A percentile compares a stretch with the other conserved stretches of the same genome.
Conservation (phyloP, 92 coral and sea anemone species). For the Actinernus sp. region DNA sequence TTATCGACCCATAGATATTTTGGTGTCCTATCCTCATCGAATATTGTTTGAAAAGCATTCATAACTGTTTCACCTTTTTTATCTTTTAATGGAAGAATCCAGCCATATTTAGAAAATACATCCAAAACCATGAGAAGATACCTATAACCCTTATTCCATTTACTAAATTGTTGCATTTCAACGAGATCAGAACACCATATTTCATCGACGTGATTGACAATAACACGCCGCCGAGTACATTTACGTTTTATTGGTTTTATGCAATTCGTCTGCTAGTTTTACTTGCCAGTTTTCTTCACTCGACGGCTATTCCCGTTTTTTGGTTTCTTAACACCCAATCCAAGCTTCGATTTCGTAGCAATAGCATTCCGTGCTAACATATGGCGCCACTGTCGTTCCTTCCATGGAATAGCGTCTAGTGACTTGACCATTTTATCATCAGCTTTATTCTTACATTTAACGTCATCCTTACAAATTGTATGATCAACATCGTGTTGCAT, state of each 20-base stretch:
- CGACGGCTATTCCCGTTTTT: constrained; percentile 48
- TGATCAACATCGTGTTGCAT: constrained; percentile 55
- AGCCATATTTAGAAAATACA: constrained; percentile 47
- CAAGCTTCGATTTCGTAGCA: constrained; percentile 14
- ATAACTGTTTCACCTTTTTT: constrained; percentile 45
- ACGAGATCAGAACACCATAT: constrained; percentile 43
- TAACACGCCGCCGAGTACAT: constrained; percentile 45
- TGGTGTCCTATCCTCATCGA: constrained; percentile 52
- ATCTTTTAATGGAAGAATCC: constrained; percentile 49
- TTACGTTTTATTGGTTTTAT: constrained; percentile 41
- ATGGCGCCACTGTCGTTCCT: constrained; percentile 45
- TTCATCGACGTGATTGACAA: constrained; percentile 38
- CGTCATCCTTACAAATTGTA: background rate
- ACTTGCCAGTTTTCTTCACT: constrained; percentile 54
- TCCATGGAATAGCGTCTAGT: constrained; percentile 33
- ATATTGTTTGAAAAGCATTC: constrained; percentile 31
- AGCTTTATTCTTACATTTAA: constrained; percentile 16
- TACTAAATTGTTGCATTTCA: constrained; percentile 33
- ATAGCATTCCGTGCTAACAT: constrained; percentile 36
- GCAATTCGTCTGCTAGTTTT: constrained; percentile 49
- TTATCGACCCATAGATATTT: constrained; percentile 45
- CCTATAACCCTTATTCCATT: constrained; percentile 30
- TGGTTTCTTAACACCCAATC: constrained; percentile 8
- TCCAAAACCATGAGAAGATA: constrained; percentile 48
- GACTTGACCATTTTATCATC: constrained; percentile 28